phyloP scores from a whole-genome alignment of 1,140 invertebrate genomes.

The Spodoptera frugiperda region DNA sequence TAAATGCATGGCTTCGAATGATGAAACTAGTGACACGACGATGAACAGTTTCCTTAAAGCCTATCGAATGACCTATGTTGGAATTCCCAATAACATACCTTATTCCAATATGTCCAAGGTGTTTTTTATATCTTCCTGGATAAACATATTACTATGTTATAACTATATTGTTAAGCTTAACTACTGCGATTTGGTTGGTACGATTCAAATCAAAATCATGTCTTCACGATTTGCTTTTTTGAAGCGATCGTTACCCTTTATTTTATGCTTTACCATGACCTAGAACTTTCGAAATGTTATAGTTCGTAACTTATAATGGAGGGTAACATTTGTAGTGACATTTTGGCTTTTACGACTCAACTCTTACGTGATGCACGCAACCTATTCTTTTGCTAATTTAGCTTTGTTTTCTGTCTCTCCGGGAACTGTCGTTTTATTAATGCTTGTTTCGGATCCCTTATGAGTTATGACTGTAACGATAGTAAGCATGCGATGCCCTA shows the following conservation, averaged over 20 bases:
- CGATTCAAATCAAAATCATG: neutral
- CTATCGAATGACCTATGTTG: neutral
- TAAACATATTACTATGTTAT: neutral
- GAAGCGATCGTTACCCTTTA: neutral
- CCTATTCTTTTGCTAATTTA: neutral
- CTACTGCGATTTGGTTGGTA: neutral
- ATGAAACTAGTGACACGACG: neutral
- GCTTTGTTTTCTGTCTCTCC: slow-evolving; percentile 3
- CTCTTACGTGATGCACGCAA: slow-evolving; percentile 46
- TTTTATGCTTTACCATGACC: slow-evolving; percentile 29
- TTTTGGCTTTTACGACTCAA: slow-evolving; percentile 35
- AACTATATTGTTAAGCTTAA: neutral
- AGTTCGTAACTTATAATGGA: neutral
- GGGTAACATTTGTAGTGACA: slow-evolving; percentile 16
- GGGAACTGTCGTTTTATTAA: slow-evolving; percentile 20
- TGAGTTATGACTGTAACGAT: neutral
- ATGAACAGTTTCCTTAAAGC: neutral
- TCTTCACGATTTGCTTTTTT: neutral
- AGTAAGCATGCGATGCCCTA: slow-evolving; percentile 2
- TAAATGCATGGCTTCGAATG: neutral
- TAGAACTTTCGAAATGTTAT: slow-evolving; percentile 44
- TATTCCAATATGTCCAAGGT: neutral
- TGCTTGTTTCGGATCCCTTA: neutral
- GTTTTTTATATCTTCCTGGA: slow-evolving; percentile 20
- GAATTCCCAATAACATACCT: neutral